Evolutionary conservation across 2,888 invertebrate species (phyloP).

Genomic region (Temnothorax unifasciatus): DNA sequence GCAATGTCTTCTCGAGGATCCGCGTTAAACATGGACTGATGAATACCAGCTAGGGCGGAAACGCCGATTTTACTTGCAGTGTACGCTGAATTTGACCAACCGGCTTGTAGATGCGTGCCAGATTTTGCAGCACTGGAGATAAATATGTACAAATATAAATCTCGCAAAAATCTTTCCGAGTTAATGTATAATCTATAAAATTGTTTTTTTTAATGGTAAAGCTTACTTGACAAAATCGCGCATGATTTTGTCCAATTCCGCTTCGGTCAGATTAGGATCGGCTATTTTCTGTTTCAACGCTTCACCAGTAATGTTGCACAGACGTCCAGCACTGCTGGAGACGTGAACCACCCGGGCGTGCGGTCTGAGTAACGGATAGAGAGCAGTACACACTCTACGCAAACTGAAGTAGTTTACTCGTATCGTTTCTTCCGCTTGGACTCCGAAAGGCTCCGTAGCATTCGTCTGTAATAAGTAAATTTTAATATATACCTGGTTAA

Average conservation of each 20-base stretch:
- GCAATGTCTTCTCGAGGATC: conserved; percentile 87
- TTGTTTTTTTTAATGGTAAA: neutral
- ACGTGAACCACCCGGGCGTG: conserved; percentile 92
- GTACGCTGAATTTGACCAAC: conserved; percentile 90
- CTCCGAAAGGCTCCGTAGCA: conserved; percentile 89
- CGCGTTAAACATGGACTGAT: conserved; percentile 88
- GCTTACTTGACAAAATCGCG: conserved; percentile 89
- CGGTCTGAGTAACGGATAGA: conserved; percentile 91
- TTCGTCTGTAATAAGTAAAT: conserved; percentile 78
- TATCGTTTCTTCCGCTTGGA: conserved; percentile 91
- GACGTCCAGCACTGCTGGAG: conserved; percentile 90
- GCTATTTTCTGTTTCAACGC: conserved; percentile 88
- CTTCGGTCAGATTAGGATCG: conserved; percentile 88
- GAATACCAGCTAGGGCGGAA: conserved; percentile 90
- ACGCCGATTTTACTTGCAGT: conserved; percentile 92
- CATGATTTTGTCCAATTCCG: conserved; percentile 89
- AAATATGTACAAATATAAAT: conserved; percentile 7
- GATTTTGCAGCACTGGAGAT: conserved; percentile 72
- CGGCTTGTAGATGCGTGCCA: conserved; percentile 82
- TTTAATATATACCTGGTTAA: neutral
- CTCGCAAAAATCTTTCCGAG: neutral
- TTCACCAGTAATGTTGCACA: conserved; percentile 89
- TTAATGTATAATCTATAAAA: too few relatives aligned
- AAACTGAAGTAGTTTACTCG: conserved; percentile 91
- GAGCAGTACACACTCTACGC: conserved; percentile 89